Conservation (phyloP, 2,888 invertebrate genomes). For the Tipula vernalis region DNA sequence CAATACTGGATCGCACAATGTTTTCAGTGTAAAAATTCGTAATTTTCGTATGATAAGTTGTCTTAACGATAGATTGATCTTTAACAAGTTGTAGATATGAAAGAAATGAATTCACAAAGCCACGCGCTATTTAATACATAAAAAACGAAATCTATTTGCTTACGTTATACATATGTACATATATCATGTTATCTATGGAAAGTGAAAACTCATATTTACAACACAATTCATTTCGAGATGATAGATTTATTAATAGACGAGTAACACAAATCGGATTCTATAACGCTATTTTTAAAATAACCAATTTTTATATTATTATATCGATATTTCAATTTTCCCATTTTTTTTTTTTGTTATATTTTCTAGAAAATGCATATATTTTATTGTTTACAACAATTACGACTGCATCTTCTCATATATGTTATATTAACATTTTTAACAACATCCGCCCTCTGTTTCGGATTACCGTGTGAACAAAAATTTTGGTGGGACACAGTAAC, state of each 20-base stretch:
- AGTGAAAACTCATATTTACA: not conserved
- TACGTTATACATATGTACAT: not conserved
- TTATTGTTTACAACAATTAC: constrained; percentile 6
- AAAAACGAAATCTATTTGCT: not conserved
- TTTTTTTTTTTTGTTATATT: not conserved
- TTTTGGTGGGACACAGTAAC: constrained; percentile 58
- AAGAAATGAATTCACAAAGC: not conserved
- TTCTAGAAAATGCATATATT: constrained; percentile 6
- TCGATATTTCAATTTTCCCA: not conserved
- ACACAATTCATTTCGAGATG: not conserved
- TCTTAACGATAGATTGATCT: too few relatives aligned
- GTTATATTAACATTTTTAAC: constrained; percentile 6
- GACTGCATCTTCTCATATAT: constrained; percentile 6
- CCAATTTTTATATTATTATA: not conserved
- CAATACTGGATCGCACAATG: too few relatives aligned
- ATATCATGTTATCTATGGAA: not conserved
- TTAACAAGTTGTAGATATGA: too few relatives aligned
- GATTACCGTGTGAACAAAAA: constrained; percentile 38
- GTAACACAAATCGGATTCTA: not conserved
- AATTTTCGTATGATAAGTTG: too few relatives aligned
- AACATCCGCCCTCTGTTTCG: not conserved
- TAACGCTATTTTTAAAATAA: not conserved
- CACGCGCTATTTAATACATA: not conserved
- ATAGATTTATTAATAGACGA: not conserved
- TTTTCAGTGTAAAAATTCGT: too few relatives aligned